These are phyloP conservation scores for Agrochola lota DNA, from an alignment of 2,888 invertebrate genomes.

Conservation along the genomic window DNA sequence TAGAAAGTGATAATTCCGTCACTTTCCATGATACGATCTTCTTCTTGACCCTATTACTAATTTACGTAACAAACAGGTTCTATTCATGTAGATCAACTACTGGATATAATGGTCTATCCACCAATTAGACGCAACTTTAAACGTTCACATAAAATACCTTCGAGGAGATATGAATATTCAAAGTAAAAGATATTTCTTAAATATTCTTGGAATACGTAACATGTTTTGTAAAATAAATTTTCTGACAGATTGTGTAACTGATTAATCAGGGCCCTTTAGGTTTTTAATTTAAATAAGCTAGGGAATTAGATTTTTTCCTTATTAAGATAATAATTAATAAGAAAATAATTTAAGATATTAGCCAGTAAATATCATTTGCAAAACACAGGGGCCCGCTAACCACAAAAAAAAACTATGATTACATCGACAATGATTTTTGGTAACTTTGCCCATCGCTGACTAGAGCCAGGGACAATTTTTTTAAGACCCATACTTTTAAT, in stretches of 20 bases:
- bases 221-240: constrained; percentile 34
- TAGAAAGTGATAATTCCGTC: constrained; percentile 57
- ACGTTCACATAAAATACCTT: constrained; percentile 40
- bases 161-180: constrained; percentile 56
- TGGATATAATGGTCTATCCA: constrained; percentile 33
- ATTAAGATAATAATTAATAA: neutral
- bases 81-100: constrained; percentile 43
- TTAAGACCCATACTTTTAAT: neutral
- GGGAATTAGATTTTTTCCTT: neutral
- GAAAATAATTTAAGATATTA: too few species aligned
- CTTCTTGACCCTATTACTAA: constrained; percentile 45
- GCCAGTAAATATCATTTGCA: neutral
- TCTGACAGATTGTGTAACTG: constrained; percentile 38
- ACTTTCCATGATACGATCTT: constrained; percentile 51
- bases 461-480: neutral
- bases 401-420: constrained; percentile 2
- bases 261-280: constrained; percentile 28
- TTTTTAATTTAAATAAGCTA: constrained; percentile 7
- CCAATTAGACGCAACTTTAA: constrained; percentile 46
- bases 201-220: constrained; percentile 42
- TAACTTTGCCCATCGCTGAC: too few species aligned
- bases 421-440: neutral
- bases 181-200: constrained; percentile 33
- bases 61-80: constrained; percentile 52
- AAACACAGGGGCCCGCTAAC: neutral